A percentile compares a stretch with the other conserved stretches of the same genome.
Evolutionary conservation across 2,888 invertebrate genomes (phyloP).

Genomic region (Drosophila trichaetosa): DNA sequence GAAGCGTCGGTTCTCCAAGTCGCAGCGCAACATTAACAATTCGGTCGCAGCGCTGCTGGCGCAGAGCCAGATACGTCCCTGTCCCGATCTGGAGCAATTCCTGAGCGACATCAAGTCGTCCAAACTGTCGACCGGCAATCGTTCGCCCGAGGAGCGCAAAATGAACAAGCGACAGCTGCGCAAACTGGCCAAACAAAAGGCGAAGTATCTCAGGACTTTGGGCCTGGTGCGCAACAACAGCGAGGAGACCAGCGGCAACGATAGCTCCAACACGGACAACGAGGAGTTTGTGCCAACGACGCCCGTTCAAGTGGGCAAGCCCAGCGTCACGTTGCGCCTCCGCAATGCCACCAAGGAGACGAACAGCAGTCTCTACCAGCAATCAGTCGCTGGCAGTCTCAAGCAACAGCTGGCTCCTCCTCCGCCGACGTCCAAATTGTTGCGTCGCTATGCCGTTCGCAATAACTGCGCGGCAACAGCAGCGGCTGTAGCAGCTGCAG

Average conservation of each 20-base stretch:
- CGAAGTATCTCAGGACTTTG: conserved; percentile 87
- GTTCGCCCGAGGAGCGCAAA: conserved; percentile 84
- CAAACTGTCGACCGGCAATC: conserved; percentile 82
- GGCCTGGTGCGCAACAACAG: conserved; percentile 83
- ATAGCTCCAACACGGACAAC: conserved; percentile 83
- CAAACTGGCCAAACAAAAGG: conserved; percentile 86
- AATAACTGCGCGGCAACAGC: conserved; percentile 5
- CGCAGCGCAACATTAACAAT: conserved; percentile 67
- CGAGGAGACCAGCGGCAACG: conserved; percentile 79
- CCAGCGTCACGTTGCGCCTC: conserved; percentile 83
- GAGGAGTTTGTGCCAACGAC: conserved; percentile 84
- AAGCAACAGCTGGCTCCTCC: conserved; percentile 2
- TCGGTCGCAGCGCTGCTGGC: conserved; percentile 62
- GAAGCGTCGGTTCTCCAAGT: conserved; percentile 78
- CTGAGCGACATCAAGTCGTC: conserved; percentile 82
- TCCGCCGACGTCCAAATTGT: conserved; percentile 29
- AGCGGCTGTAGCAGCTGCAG: background rate
- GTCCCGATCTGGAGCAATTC: conserved; percentile 83
- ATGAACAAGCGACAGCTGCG: conserved; percentile 84
- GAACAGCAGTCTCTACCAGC: conserved; percentile 14
- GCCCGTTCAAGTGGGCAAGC: conserved; percentile 83
- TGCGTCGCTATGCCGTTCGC: conserved; percentile 35
- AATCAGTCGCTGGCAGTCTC: background rate
- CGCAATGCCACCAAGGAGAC: conserved; percentile 64
- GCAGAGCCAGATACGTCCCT: conserved; percentile 62